Evolutionary conservation across 2,113 vertebrate genomes (phyloP).

Genomic region (Cynopterus brachyotis): DNA sequence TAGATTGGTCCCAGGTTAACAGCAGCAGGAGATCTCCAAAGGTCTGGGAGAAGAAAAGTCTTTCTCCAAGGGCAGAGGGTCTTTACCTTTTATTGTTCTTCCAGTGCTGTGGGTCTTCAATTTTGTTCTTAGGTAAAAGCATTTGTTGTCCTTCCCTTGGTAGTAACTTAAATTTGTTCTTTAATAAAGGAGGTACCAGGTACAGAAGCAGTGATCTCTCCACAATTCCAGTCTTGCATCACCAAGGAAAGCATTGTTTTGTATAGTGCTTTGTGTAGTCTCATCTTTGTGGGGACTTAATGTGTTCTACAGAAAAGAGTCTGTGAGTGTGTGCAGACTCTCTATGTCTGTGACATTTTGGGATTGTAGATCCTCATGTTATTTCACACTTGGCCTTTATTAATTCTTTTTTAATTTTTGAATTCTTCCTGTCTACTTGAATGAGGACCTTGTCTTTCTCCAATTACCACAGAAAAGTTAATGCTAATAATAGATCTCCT

Average conservation of each 20-base stretch:
- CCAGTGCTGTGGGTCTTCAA: not conserved
- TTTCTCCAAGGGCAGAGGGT: not conserved
- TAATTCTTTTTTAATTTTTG: not conserved
- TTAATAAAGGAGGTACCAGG: not conserved
- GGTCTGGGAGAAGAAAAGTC: not conserved
- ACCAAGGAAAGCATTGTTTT: not conserved
- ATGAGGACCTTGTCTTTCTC: not conserved
- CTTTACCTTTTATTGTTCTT: not conserved
- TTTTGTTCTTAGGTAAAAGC: not conserved
- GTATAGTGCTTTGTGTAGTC: not conserved
- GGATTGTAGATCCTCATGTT: not conserved
- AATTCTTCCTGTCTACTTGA: not conserved
- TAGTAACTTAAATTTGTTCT: not conserved
- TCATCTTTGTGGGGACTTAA: not conserved
- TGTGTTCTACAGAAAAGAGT: not conserved
- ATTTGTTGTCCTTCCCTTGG: not conserved
- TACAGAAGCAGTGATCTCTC: accelerated
- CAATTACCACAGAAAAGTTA: not conserved
- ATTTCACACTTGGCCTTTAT: not conserved
- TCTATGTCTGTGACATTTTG: not conserved
- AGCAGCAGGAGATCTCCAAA: not conserved
- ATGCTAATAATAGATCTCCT: not conserved
- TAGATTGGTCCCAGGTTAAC: not conserved
- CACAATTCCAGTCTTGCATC: not conserved
- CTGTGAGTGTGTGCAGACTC: not conserved